Percentiles rank a stretch among this genome's conserved stretches.
Evolutionary conservation across 2,113 vertebrate genomes (phyloP).

Genomic region (Gobius niger): DNA sequence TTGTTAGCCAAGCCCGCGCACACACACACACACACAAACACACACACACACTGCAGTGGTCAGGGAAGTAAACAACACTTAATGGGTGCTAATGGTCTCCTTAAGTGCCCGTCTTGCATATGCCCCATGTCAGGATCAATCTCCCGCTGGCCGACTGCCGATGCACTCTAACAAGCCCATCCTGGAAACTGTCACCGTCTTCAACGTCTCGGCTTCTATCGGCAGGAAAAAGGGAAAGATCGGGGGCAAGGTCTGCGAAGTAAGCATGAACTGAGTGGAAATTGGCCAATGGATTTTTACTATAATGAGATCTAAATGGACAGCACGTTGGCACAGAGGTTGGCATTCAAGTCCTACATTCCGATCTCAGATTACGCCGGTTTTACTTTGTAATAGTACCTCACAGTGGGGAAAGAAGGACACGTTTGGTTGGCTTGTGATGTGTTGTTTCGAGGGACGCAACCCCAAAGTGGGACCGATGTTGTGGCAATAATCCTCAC

Average conservation of each 20-base stretch:
- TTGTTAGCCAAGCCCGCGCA: conserved; percentile 49
- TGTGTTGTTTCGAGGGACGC: no score
- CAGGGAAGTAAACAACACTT: conserved; percentile 67
- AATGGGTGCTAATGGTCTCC: conserved; percentile 72
- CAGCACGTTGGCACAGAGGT: no score
- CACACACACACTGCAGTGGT: conserved; percentile 35
- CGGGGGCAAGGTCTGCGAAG: conserved; percentile 1
- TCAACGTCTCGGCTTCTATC: neutral
- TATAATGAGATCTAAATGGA: conserved; percentile 16
- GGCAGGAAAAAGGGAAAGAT: conserved; percentile 2
- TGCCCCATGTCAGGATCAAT: conserved; percentile 64
- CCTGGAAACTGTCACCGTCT: conserved; percentile 8
- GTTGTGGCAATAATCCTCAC: no score
- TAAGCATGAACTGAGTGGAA: neutral
- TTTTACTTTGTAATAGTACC: no score
- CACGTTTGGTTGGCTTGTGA: no score
- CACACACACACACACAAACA: conserved; percentile 30
- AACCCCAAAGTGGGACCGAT: no score
- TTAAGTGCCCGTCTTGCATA: conserved; percentile 67
- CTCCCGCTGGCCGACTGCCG: conserved; percentile 47
- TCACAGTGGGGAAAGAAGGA: no score
- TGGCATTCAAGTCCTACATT: no score
- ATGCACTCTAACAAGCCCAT: conserved; percentile 38
- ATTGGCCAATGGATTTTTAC: neutral
- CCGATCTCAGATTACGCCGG: no score